Percentiles rank a stretch among this genome's conserved stretches.
These are phyloP conservation scores for Chaunax sp. DNA, from an alignment of 2,797 vertebrate genomes.

Conservation along the genomic window DNA sequence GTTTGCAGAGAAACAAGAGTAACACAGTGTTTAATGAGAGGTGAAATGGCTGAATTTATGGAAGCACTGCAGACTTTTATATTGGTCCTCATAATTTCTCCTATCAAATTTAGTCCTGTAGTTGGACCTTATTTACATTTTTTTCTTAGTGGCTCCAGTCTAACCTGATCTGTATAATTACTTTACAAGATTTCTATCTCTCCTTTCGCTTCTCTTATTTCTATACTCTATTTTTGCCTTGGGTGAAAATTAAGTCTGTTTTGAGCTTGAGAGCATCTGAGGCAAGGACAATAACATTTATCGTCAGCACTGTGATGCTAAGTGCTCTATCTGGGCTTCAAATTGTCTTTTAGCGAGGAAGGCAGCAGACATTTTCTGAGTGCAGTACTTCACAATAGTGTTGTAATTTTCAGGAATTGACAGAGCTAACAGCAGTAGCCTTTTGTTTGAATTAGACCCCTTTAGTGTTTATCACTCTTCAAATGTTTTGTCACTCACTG, in stretches of 20 bases:
- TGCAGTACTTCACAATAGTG: slow-evolving; percentile 17
- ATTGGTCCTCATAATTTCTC: slow-evolving; percentile 47
- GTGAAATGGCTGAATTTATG: slow-evolving; percentile 75
- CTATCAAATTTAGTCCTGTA: slow-evolving; percentile 56
- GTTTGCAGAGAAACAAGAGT: slow-evolving; percentile 48
- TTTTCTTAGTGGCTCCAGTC: slow-evolving; percentile 35
- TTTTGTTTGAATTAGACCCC: slow-evolving; percentile 34
- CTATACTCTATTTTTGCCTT: slow-evolving; percentile 34
- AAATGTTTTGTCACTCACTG: slow-evolving; percentile 56
- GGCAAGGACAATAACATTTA: slow-evolving; percentile 38
- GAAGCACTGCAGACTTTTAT: slow-evolving; percentile 59
- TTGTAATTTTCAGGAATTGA: slow-evolving; percentile 40
- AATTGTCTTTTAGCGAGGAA: slow-evolving; percentile 23
- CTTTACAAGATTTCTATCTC: slow-evolving; percentile 54
- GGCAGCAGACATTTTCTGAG: slow-evolving; percentile 19
- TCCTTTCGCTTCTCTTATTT: slow-evolving; percentile 36
- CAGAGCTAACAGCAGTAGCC: slow-evolving; percentile 5
- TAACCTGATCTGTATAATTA: slow-evolving; percentile 66
- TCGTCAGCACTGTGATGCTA: slow-evolving; percentile 16
- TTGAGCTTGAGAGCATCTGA: slow-evolving; percentile 32
- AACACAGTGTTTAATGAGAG: slow-evolving; percentile 70
- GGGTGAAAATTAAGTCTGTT: slow-evolving; percentile 52
- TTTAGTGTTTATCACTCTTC: slow-evolving; percentile 53
- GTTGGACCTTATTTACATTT: slow-evolving; percentile 61
- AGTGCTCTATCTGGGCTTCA: slow-evolving; percentile 40